Evolutionary conservation across 2,113 vertebrate genomes (phyloP), one percentile per base, ranked within the genome.

Genomic region (Carassius gibelio): DNA sequence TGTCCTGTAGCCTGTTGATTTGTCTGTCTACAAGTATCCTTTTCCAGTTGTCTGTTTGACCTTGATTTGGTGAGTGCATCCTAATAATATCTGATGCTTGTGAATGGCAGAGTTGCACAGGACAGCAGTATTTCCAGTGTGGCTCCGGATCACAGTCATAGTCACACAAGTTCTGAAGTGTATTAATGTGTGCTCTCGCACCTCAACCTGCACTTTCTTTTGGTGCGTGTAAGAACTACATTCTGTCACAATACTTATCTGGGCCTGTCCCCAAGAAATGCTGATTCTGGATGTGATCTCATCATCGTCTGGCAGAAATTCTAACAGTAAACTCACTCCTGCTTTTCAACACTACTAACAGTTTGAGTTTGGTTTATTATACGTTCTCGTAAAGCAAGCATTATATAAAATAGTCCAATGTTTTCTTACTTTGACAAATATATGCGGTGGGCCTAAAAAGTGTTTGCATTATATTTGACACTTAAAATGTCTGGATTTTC

Each of bases 211-310:
- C 76, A 38, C 55, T 84, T 42, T 83, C 21, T 4, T 50, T 50
- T 1, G 75, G 11, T 45, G 26, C 26, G 68, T 26, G 21, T 85
- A 45, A 68, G 83, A 71, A 2, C 42, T 69, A 11, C 72, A 75
- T 75, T 75, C 5, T 5, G 50, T 50, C 72, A 75, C 72, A 42
- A 36, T 74, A 61, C 69, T 48, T 85, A 82, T 69, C 81, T 89
- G 72, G 79, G 84, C 21, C 76, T 59, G 88, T 84, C 80, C 87
- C 74, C 68, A 90, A 91, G 84, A 88, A 90, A 91, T 91, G 77
- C 88, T 83, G 92, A 92, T 93, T 93, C 92, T 88, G 90, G 89
- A 88, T 90, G 88, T 92, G 93, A 93, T 90, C 92, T 94, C 92
- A 93, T 86, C 89, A 87, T 83, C 88, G 78, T 64, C 85, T 92